Conservation (phyloP, 2,113 vertebrate species). For the Heliornis fulica region DNA sequence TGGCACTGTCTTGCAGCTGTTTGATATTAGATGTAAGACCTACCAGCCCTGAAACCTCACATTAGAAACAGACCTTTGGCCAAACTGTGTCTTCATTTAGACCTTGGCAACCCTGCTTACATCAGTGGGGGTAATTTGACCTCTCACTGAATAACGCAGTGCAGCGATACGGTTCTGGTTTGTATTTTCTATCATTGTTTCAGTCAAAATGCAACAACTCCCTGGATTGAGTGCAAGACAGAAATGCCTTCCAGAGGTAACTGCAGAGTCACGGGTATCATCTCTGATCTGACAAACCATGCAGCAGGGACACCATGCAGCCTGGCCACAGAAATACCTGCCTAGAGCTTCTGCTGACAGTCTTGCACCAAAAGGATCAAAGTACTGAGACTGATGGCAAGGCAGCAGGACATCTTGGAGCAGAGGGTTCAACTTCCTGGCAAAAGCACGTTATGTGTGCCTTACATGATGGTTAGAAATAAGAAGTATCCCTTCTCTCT, state of each 20-base stretch:
- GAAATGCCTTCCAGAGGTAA: conserved; percentile 33
- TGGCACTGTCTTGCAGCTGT: conserved; percentile 57
- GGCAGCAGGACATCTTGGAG: not conserved
- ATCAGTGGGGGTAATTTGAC: conserved; percentile 51
- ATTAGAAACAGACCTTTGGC: conserved; percentile 70
- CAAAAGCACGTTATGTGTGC: not conserved
- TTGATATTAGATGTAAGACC: conserved; percentile 58
- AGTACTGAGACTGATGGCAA: not conserved
- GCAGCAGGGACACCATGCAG: not conserved
- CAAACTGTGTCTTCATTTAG: conserved; percentile 62
- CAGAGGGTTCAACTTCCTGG: not conserved
- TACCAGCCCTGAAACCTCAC: conserved; percentile 55
- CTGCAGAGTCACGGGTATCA: not conserved
- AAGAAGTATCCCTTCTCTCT: not conserved
- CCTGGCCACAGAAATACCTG: not conserved
- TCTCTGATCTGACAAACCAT: not conserved
- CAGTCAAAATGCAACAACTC: not conserved
- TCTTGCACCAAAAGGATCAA: not conserved
- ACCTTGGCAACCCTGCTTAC: conserved; percentile 41
- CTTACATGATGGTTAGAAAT: not conserved
- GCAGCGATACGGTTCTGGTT: conserved; percentile 23
- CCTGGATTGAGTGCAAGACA: not conserved
- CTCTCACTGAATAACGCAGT: conserved; percentile 20
- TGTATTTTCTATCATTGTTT: conserved; percentile 16
- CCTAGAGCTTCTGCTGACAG: not conserved